These are phyloP conservation scores for Hydrotaea diabolus DNA, from an alignment of 2,888 invertebrate genomes.

Conservation along the genomic window DNA sequence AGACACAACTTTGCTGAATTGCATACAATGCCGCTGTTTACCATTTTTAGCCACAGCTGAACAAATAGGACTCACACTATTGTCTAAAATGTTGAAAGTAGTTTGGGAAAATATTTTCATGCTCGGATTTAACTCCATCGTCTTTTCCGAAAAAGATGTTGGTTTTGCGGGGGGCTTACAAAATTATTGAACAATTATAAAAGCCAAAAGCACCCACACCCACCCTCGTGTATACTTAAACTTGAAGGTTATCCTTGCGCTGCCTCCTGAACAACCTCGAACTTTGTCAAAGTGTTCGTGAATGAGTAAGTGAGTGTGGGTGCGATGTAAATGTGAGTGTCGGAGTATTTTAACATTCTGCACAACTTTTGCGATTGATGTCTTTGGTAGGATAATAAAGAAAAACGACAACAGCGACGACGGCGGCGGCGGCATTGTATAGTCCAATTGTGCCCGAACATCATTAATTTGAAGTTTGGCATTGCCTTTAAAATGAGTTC, in stretches of 20 bases:
- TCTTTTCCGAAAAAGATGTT: too few relatives aligned
- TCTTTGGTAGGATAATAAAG: conserved; percentile 29
- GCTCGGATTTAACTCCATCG: neutral
- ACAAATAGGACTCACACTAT: neutral
- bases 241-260: neutral
- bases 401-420: neutral
- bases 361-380: conserved; percentile 50
- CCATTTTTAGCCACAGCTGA: too few relatives aligned
- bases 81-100: neutral
- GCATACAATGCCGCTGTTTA: too few relatives aligned
- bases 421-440: neutral
- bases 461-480: conserved; percentile 56
- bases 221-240: too few relatives aligned
- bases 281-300: neutral
- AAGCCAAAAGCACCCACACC: neutral
- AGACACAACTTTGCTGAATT: too few relatives aligned
- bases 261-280: conserved; percentile 50
- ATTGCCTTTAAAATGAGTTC: neutral
- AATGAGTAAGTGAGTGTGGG: too few relatives aligned
- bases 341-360: neutral
- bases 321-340: too few relatives aligned
- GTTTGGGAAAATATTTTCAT: neutral
- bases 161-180: too few relatives aligned
- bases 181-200: neutral
- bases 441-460: conserved; percentile 48